A percentile compares a stretch with the other conserved stretches of the same genome.
Conservation (phyloP, 2,888 invertebrate species). For the Agrotis exclamationis region DNA sequence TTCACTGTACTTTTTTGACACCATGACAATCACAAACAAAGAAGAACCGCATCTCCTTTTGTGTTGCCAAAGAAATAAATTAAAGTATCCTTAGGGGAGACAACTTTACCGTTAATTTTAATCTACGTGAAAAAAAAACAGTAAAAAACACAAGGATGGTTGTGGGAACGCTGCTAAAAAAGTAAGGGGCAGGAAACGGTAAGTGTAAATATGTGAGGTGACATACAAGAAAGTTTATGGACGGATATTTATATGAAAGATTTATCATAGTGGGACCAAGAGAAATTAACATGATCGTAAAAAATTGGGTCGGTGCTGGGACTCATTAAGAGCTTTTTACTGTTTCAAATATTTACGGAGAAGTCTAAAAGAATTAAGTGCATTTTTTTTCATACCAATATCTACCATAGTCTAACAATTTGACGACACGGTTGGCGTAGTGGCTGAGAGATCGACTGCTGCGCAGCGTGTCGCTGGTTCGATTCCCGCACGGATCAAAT, state of each 20-base stretch:
- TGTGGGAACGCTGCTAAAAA: conserved; percentile 89
- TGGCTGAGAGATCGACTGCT: too few species aligned
- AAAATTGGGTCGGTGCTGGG: conserved; percentile 46
- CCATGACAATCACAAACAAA: conserved; percentile 83
- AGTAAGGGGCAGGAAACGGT: conserved; percentile 84
- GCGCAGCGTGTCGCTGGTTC: too few species aligned
- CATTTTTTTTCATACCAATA: too few species aligned
- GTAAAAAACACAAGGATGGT: conserved; percentile 82
- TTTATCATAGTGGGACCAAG: conserved; percentile 73
- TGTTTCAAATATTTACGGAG: neutral
- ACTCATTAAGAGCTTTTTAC: conserved; percentile 14
- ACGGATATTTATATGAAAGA: conserved; percentile 86
- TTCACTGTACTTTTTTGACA: conserved; percentile 70
- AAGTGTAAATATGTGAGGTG: conserved; percentile 88
- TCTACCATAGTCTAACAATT: too few species aligned
- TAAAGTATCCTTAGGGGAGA: conserved; percentile 89
- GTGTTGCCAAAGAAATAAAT: conserved; percentile 88
- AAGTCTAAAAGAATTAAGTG: neutral
- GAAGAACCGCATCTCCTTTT: conserved; percentile 86
- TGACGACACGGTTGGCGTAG: too few species aligned
- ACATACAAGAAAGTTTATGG: conserved; percentile 81
- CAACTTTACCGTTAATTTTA: conserved; percentile 88
- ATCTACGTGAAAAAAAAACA: conserved; percentile 84
- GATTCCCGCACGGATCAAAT: too few species aligned
- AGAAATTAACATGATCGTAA: conserved; percentile 29